Conservation (phyloP, 2,797 vertebrate genomes). For the Oceanodroma leucorhoa region DNA sequence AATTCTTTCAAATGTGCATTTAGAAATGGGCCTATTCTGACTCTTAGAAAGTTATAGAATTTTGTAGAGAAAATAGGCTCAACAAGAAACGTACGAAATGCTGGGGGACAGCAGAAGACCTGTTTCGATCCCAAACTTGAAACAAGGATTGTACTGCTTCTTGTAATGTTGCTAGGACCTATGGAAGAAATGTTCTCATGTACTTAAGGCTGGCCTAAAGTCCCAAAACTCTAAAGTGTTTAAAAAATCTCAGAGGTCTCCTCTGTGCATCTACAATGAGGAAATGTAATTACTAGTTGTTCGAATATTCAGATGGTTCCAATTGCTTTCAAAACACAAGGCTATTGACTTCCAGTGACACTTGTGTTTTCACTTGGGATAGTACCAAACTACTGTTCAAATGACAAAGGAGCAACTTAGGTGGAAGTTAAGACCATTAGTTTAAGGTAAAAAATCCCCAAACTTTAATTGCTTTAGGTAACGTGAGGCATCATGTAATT, state of each 20-base stretch:
- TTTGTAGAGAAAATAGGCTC: neutral
- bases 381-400: neutral
- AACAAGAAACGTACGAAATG: neutral
- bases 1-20: neutral
- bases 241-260: neutral
- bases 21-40: neutral
- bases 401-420: neutral
- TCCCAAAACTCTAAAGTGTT: neutral
- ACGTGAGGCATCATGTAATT: neutral
- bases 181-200: neutral
- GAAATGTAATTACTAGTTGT: neutral
- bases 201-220: fast-evolving
- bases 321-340: neutral
- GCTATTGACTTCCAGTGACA: neutral
- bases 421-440: neutral
- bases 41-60: neutral
- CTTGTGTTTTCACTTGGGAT: neutral
- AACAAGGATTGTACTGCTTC: neutral
- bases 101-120: neutral
- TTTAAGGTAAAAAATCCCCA: neutral
- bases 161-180: neutral
- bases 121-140: neutral
- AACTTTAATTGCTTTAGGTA: neutral
- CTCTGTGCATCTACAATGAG: neutral
- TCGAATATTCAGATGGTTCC: neutral